Conservation (phyloP, 2,113 vertebrate species). For the Boulengeromyrus knoepffleri region DNA sequence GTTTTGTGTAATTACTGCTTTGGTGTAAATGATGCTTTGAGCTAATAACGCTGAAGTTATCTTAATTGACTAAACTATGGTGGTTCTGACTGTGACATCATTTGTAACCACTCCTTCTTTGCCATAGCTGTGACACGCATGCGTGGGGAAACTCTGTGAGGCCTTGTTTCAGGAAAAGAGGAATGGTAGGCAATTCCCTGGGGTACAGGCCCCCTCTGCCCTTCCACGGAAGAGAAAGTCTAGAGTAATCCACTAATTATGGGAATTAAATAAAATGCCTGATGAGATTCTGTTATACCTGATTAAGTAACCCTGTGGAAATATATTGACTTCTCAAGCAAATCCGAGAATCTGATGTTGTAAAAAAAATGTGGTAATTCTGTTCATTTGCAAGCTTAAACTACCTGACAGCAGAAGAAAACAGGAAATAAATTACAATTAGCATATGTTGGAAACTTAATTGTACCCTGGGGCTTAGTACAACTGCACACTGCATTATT, state of each 20-base stretch:
- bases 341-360: neutral
- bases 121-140: neutral
- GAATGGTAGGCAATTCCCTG: neutral
- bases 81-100: neutral
- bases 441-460: neutral
- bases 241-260: neutral
- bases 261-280: neutral
- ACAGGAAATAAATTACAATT: neutral
- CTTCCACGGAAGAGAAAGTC: neutral
- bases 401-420: neutral
- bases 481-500: neutral
- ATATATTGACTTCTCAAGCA: neutral
- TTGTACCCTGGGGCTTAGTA: neutral
- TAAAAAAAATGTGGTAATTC: neutral
- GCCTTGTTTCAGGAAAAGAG: neutral
- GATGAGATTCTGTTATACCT: neutral
- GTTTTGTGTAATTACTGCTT: neutral
- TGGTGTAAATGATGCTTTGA: neutral
- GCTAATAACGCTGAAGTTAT: neutral
- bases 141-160: neutral
- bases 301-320: constrained; percentile 5
- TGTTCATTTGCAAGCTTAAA: neutral
- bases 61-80: neutral
- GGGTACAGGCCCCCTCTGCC: neutral
- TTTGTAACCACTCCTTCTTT: neutral